A percentile compares a stretch with the other conserved stretches of the same genome.
phyloP scores from a whole-genome alignment of 1,140 invertebrate genomes.

The Araneus ventricosus region DNA sequence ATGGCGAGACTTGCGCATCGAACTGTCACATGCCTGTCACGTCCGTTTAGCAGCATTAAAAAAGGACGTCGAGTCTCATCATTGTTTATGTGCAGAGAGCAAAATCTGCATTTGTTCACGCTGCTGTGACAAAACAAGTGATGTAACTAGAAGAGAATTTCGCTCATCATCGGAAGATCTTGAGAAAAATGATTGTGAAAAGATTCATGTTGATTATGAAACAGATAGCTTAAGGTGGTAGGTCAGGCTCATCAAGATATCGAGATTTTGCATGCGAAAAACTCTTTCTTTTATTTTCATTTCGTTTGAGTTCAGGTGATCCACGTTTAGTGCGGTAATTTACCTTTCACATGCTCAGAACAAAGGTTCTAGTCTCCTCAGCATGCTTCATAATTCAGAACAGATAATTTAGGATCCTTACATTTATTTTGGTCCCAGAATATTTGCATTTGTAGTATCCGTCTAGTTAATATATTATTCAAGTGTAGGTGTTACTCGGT shows the following conservation, averaged over 20 bases:
- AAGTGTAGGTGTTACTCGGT: too few species aligned
- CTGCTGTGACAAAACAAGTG: neutral
- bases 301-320: neutral
- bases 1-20: neutral
- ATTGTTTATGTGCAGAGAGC: neutral
- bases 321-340: too few species aligned
- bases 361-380: too few species aligned
- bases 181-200: neutral
- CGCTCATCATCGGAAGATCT: neutral
- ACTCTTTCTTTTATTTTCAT: neutral
- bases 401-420: too few species aligned
- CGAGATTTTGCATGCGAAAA: neutral
- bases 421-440: too few species aligned
- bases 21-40: neutral
- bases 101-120: neutral
- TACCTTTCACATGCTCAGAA: too few species aligned
- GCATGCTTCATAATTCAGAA: too few species aligned
- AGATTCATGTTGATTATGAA: neutral
- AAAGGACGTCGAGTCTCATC: neutral
- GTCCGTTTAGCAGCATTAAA: neutral
- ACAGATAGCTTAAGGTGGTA: neutral
- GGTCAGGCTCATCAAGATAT: conserved; percentile 10
- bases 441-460: too few species aligned
- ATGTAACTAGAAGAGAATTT: neutral
- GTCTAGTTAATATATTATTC: too few species aligned